These are phyloP conservation scores for Acrossocheilus fasciatus DNA, from an alignment of 2,797 vertebrate genomes.

Conservation along the genomic window DNA sequence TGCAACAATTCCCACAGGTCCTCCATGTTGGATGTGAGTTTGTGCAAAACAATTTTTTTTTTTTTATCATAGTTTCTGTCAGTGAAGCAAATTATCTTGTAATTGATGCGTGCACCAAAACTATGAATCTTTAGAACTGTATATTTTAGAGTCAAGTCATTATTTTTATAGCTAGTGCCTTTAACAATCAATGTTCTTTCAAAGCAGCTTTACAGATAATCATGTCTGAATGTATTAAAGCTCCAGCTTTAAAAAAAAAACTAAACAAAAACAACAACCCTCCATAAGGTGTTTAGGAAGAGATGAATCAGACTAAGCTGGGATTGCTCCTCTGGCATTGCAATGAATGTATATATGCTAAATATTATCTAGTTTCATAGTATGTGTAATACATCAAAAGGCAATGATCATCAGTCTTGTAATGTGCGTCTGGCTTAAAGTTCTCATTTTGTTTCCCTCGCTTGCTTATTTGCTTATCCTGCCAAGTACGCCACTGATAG, in stretches of 20 bases:
- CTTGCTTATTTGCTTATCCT: conserved; percentile 4
- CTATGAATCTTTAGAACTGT: background rate
- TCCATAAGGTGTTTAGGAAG: background rate
- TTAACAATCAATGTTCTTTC: background rate
- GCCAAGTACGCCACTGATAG: background rate
- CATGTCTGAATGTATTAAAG: background rate
- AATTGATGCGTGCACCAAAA: too few relatives aligned
- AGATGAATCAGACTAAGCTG: conserved; percentile 20
- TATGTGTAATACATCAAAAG: conserved; percentile 21
- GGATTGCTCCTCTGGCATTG: background rate
- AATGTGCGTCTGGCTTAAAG: background rate
- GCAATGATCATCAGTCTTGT: conserved; percentile 26
- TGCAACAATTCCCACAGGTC: background rate
- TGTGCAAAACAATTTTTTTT: background rate
- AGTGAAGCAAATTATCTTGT: background rate
- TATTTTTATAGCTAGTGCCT: background rate
- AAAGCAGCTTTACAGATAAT: background rate
- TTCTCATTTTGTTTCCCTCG: conserved; percentile 20
- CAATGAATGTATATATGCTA: conserved; percentile 27
- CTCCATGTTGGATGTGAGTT: background rate
- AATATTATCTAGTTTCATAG: conserved; percentile 6
- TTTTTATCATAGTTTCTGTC: background rate
- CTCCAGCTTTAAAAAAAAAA: background rate
- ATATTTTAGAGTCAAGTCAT: background rate
- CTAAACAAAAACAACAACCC: background rate